phyloP scores from a whole-genome alignment of 2,888 invertebrate genomes.

The Amblyteles armatorius region DNA sequence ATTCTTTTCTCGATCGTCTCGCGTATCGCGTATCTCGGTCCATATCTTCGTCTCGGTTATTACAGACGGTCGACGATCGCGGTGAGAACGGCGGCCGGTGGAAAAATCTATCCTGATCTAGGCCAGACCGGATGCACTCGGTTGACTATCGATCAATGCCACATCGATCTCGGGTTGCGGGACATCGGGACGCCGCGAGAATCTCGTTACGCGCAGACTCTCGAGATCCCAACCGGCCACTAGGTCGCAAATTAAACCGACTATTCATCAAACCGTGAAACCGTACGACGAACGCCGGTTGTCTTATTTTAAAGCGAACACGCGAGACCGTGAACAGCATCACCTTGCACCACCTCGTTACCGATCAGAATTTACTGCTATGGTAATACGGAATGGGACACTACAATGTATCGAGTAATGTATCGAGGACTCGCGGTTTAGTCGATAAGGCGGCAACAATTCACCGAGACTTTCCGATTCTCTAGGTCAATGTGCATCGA shows the following conservation, averaged over 20 bases:
- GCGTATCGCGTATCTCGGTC: background rate
- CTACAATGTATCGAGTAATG: conserved; percentile 10
- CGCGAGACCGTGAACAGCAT: conserved; percentile 53
- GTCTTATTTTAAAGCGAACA: conserved; percentile 21
- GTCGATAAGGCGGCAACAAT: background rate
- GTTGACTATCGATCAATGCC: conserved; percentile 64
- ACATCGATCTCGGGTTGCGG: conserved; percentile 46
- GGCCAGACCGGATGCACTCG: conserved; percentile 65
- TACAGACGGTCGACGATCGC: conserved; percentile 22
- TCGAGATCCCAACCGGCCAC: conserved; percentile 19
- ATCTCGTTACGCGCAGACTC: conserved; percentile 28
- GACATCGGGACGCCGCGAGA: conserved; percentile 30
- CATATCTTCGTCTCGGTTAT: conserved; percentile 2
- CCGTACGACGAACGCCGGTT: conserved; percentile 42
- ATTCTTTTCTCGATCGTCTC: conserved; percentile 1
- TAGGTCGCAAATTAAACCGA: conserved; percentile 45
- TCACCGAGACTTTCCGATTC: conserved; percentile 29
- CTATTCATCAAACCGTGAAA: conserved; percentile 54
- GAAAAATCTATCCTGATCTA: conserved; percentile 49
- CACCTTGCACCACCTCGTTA: conserved; percentile 53
- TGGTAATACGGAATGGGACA: conserved; percentile 20
- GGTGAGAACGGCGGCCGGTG: background rate
- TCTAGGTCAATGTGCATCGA: background rate
- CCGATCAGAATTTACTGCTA: conserved; percentile 49
- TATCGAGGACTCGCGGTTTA: conserved; percentile 29